Percentiles rank a stretch among this genome's conserved stretches.
Evolutionary conservation across 2,888 invertebrate genomes (phyloP).

Genomic region (Sarcophaga caerulescens): DNA sequence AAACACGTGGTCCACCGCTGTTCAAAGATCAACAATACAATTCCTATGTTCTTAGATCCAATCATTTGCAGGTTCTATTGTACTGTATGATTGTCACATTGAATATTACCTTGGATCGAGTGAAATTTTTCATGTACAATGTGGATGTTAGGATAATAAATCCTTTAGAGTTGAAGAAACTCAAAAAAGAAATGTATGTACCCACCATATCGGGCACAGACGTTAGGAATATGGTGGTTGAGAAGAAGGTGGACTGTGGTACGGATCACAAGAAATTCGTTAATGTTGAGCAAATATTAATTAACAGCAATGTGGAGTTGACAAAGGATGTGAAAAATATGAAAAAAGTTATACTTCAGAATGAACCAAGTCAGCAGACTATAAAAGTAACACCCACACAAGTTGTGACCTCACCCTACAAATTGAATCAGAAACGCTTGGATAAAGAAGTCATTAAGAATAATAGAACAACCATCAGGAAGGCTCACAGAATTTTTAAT

Average conservation of each 20-base stretch:
- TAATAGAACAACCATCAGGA: too few species aligned
- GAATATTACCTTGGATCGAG: constrained; percentile 82
- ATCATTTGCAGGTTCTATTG: constrained; percentile 83
- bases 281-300: neutral
- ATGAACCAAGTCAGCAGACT: too few species aligned
- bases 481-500: too few species aligned
- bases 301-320: too few species aligned
- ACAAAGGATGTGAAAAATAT: too few species aligned
- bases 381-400: too few species aligned
- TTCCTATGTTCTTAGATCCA: constrained; percentile 84
- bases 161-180: neutral
- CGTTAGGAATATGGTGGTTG: neutral
- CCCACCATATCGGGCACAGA: neutral
- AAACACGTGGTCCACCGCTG: constrained; percentile 84
- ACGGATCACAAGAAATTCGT: neutral
- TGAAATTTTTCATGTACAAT: constrained; percentile 82
- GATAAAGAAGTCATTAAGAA: too few species aligned
- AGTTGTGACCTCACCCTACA: too few species aligned
- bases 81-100: constrained; percentile 85
- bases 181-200: constrained; percentile 18
- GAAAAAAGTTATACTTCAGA: too few species aligned
- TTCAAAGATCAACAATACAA: constrained; percentile 83
- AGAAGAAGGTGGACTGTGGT: neutral
- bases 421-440: too few species aligned
- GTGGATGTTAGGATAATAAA: constrained; percentile 71